phyloP scores from a whole-genome alignment of 2,113 vertebrate genomes.

The Anarrhichthys ocellatus region DNA sequence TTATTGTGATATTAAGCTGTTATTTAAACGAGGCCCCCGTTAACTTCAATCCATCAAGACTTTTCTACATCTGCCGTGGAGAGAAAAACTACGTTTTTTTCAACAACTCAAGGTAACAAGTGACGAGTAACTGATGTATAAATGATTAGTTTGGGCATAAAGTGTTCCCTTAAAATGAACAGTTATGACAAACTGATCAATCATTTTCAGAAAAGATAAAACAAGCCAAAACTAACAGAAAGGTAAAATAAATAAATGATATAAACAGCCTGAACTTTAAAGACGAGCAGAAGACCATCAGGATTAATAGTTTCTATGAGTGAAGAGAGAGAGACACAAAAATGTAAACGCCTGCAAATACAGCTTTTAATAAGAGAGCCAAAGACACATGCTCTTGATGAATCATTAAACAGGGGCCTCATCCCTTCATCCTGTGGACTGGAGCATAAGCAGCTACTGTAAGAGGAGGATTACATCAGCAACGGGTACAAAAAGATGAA shows the following conservation, averaged over 20 bases:
- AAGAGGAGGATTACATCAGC: constrained; percentile 62
- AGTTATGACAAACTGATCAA: no score
- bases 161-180: no score
- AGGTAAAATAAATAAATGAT: no score
- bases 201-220: neutral
- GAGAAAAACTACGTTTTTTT: no score
- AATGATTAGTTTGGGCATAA: no score
- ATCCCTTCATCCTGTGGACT: constrained; percentile 63
- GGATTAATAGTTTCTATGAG: neutral
- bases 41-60: no score
- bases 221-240: neutral
- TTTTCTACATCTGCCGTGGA: no score
- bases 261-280: neutral
- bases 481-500: constrained; percentile 41
- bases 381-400: constrained; percentile 54
- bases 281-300: neutral
- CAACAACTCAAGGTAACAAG: no score
- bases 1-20: no score
- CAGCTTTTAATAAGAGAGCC: constrained; percentile 49
- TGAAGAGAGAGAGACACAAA: constrained; percentile 6
- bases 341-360: constrained; percentile 1
- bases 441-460: constrained; percentile 33
- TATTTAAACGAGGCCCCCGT: no score
- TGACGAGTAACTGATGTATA: no score
- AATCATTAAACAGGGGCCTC: constrained; percentile 58